Conservation (phyloP, 2,797 vertebrate species). For the Enteromius viviparus region DNA sequence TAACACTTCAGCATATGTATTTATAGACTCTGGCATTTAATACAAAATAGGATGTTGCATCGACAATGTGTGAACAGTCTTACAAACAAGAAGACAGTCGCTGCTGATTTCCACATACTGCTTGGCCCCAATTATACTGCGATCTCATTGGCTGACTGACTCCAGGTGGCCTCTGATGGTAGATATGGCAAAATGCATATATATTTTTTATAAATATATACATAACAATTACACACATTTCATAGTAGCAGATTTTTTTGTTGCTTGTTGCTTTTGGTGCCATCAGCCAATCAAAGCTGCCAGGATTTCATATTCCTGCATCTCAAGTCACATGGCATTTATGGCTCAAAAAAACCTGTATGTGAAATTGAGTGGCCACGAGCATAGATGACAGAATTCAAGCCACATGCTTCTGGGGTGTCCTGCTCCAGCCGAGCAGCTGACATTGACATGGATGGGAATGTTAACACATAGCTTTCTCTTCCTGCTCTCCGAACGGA, state of each 20-base stretch:
- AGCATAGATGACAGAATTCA: background rate
- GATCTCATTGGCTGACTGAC: conserved; percentile 23
- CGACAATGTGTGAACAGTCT: conserved; percentile 7
- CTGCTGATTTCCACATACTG: background rate
- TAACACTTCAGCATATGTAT: background rate
- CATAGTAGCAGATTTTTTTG: background rate
- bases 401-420: background rate
- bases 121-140: background rate
- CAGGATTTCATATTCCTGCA: background rate
- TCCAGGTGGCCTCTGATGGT: background rate
- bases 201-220: too few relatives aligned
- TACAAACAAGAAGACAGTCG: background rate
- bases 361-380: background rate
- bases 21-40: conserved; percentile 22
- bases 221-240: background rate
- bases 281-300: conserved; percentile 16
- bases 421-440: conserved; percentile 20
- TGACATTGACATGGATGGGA: background rate
- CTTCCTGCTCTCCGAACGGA: conserved; percentile 4
- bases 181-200: too few relatives aligned
- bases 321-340: background rate
- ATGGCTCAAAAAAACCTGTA: background rate
- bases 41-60: conserved; percentile 18
- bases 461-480: background rate
- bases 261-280: background rate